Percentiles rank a stretch among this genome's conserved stretches.
Evolutionary conservation across 92 coral and sea anemone species (phyloP).

Genomic region (Hydrozoanthus gracilis): DNA sequence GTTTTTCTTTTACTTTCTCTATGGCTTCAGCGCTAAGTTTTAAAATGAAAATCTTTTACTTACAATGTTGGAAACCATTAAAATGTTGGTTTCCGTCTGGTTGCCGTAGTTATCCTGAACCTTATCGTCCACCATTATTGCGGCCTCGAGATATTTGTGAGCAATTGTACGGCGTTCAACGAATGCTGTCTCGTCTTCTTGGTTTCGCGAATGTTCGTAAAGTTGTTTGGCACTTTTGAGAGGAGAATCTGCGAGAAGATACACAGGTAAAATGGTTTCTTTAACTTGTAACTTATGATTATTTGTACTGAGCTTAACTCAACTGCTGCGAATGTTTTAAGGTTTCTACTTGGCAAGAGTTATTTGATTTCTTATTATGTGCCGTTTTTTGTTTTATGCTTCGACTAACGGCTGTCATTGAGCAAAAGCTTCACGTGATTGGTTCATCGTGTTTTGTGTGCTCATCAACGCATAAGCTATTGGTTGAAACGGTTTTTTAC

Average conservation of each 20-base stretch:
- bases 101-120: slow-evolving; percentile 60
- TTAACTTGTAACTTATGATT: no score
- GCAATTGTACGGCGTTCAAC: not conserved
- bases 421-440: no score
- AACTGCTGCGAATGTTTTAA: no score
- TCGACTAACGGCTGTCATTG: no score
- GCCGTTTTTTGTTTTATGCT: no score
- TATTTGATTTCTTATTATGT: no score
- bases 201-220: not conserved
- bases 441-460: no score
- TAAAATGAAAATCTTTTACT: slow-evolving; percentile 27
- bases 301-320: no score
- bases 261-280: not conserved
- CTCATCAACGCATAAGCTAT: no score
- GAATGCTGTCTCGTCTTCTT: not conserved
- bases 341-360: no score
- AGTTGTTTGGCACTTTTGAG: not conserved
- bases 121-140: slow-evolving; percentile 66
- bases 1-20: not conserved
- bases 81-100: slow-evolving; percentile 42
- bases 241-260: slow-evolving; percentile 4
- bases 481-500: no score
- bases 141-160: slow-evolving; percentile 70
- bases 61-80: slow-evolving; percentile 79
- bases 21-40: not conserved